Evolutionary conservation across 2,797 vertebrate genomes (phyloP).

Genomic region (Harpagifer antarcticus): DNA sequence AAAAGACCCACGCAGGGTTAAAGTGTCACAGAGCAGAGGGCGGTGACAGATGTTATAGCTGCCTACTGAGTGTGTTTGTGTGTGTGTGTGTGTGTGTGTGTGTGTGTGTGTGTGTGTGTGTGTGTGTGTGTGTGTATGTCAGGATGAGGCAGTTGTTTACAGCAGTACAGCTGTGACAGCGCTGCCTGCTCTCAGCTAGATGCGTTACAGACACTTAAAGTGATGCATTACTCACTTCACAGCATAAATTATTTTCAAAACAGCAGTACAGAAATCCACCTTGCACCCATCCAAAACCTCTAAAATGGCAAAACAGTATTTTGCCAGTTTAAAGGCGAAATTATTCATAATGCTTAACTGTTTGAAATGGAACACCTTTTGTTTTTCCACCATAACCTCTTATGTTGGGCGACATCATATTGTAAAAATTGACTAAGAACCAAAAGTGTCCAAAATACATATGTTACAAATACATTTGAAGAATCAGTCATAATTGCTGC

Average conservation of each 20-base stretch:
- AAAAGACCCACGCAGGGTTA: constrained; percentile 30
- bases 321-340: background rate
- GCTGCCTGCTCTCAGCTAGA: constrained; percentile 31
- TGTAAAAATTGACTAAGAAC: background rate
- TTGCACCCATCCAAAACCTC: background rate
- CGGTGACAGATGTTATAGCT: constrained; percentile 45
- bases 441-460: background rate
- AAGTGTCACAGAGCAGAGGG: constrained; percentile 41
- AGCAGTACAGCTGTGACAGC: constrained; percentile 59
- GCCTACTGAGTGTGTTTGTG: constrained; percentile 26
- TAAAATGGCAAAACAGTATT: background rate
- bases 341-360: background rate
- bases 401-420: background rate
- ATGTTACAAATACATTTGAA: background rate
- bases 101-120: no score
- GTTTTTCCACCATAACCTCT: constrained; percentile 2
- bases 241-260: constrained; percentile 8
- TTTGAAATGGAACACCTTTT: background rate
- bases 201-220: constrained; percentile 25
- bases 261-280: background rate
- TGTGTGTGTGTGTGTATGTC: no score
- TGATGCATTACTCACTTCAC: constrained; percentile 15
- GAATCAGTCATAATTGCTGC: background rate
- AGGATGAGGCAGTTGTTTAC: constrained; percentile 48
- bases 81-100: constrained; percentile 8